phyloP scores from a whole-genome alignment of 2,113 vertebrate genomes.

The Eretmochelys imbricata region DNA sequence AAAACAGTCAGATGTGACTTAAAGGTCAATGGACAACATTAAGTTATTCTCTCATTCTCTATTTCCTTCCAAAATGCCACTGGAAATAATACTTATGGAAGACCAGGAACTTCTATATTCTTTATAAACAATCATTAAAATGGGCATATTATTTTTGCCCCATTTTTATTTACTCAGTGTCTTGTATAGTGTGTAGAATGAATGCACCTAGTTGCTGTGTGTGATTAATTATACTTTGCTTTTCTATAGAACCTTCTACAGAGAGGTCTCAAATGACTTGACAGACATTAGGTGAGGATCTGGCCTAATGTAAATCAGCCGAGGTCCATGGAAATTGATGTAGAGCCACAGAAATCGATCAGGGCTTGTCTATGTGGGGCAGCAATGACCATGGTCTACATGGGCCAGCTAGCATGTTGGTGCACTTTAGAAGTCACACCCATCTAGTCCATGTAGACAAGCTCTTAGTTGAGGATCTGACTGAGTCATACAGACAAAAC shows the following conservation, averaged over 20 bases:
- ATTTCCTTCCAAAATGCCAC: not conserved
- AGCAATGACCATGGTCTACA: not conserved
- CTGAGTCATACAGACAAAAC: not conserved
- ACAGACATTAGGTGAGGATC: not conserved
- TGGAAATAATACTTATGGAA: conserved; percentile 51
- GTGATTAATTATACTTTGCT: not conserved
- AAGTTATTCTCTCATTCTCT: not conserved
- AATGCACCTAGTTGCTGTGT: not conserved
- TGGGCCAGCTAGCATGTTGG: no score
- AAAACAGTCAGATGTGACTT: conserved; percentile 67
- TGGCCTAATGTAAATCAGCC: not conserved
- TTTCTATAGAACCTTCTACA: conserved; percentile 10
- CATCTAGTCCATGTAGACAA: not conserved
- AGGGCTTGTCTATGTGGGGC: not conserved
- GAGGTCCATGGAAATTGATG: not conserved
- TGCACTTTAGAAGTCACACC: not conserved
- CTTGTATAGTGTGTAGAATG: not conserved
- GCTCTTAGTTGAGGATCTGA: not conserved
- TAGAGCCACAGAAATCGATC: not conserved
- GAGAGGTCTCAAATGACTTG: conserved; percentile 15
- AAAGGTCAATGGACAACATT: conserved; percentile 40
- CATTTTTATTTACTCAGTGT: conserved; percentile 26
- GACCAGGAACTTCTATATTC: conserved; percentile 12
- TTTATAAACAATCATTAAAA: conserved; percentile 52
- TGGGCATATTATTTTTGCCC: conserved; percentile 26